These are phyloP conservation scores for Tamias sibiricus DNA, from an alignment of 2,113 vertebrate genomes.

Conservation along the genomic window DNA sequence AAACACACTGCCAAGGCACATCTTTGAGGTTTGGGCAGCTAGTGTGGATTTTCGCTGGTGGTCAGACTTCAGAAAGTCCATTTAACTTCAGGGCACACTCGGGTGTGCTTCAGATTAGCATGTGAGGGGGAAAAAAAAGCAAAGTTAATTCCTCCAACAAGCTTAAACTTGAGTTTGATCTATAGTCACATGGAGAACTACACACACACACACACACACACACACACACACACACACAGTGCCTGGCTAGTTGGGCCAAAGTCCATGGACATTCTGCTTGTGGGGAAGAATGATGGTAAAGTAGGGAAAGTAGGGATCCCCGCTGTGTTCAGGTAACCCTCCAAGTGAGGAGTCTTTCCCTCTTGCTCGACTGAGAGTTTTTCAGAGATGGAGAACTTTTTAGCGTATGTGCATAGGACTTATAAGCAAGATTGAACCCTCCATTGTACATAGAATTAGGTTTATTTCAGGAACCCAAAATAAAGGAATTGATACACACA, in stretches of 20 bases:
- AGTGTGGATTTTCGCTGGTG: neutral
- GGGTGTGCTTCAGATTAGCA: neutral
- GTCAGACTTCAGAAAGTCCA: neutral
- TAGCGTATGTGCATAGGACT: neutral
- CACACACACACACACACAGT: too few species aligned
- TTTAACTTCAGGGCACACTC: neutral
- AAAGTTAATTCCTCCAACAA: neutral
- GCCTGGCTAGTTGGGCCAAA: neutral
- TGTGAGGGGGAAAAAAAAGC: neutral
- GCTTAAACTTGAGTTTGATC: neutral
- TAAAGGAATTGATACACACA: neutral
- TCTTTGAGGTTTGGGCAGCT: neutral
- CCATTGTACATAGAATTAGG: neutral
- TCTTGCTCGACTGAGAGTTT: neutral
- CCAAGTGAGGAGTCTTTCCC: neutral
- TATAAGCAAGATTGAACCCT: slow-evolving; percentile 35
- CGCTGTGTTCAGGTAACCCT: neutral
- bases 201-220: too few species aligned
- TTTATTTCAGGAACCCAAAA: neutral
- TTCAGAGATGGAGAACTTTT: neutral
- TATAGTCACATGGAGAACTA: too few species aligned
- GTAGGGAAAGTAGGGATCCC: neutral
- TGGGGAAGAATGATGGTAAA: neutral
- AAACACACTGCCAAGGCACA: neutral
- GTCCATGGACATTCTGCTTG: neutral